Evolutionary conservation across 2,888 invertebrate species (phyloP), one percentile per base, ranked within the genome.

Genomic region (Drosophila tripunctata): DNA sequence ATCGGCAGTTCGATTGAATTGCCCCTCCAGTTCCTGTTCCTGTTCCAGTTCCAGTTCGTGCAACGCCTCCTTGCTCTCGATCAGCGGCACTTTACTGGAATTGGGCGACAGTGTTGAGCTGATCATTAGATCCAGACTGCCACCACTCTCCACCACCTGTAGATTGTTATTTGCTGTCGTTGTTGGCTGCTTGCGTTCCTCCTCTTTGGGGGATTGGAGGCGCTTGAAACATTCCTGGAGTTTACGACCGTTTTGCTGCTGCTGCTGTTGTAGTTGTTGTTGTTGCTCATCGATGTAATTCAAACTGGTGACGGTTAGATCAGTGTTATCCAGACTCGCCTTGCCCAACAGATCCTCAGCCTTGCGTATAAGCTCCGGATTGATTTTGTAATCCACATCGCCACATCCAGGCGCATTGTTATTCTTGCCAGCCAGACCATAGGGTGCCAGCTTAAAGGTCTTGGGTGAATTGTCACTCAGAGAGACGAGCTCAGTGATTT

Each of bases 81-180:
- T 93, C 31, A 95, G 91, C n/a, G 95, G 95, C 56, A 94, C 94
- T 1, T 94, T 94, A 90, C 94, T 94, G 0, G 94, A 94, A 89
- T 94, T 94, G 2, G 94, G 94, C 4, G 94, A 94, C 52, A 94
- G 76, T 1, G 92, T 90, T 5, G 89, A 81, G 67, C 92, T 92
- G 17, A 92, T 91, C 90, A 91, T 92, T 43, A 91, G 84, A 30
- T 92, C 91, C 64, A 93, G 73, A 48, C 92, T 92, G 15, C 89
- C 89, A 3, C 89, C 91, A 65, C 92, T 92, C 70, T 92, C 92
- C 30, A 89, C 79, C 48, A 89, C 85, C 47, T 89, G 88, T 3
- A 90, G 62, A 71, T 88, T 85, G 41, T 89, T 88, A 35, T 88
- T 88, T 15, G 76, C n/a, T n/a, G n/a, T n/a, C n/a, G n/a, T n/a